These are phyloP conservation scores for Lordiphosa stackelbergi DNA, from an alignment of 1,140 invertebrate genomes.

Conservation along the genomic window DNA sequence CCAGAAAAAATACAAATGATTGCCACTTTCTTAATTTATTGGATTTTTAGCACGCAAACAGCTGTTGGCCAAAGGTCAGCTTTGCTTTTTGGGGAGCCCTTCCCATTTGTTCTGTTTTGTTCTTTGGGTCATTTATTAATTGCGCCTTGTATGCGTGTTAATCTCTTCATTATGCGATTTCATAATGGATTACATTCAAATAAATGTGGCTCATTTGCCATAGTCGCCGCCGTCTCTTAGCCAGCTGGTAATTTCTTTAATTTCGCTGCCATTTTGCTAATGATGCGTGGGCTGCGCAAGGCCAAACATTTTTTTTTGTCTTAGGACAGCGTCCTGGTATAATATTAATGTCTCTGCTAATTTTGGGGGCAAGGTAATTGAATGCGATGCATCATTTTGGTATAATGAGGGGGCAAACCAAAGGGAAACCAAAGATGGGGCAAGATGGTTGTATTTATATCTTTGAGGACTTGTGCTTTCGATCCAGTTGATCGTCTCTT, in stretches of 20 bases:
- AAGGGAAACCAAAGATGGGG: no score
- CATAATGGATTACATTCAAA: constrained; percentile 75
- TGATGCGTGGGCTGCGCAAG: constrained; percentile 44
- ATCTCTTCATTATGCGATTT: constrained; percentile 75
- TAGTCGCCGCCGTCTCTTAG: constrained; percentile 8
- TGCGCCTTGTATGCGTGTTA: constrained; percentile 62
- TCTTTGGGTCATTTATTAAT: constrained; percentile 68
- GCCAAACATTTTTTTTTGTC: constrained; percentile 13
- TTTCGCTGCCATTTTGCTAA: constrained; percentile 67
- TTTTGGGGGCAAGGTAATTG: constrained; percentile 52
- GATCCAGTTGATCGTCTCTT: no score
- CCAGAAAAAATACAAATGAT: constrained; percentile 55
- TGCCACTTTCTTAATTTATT: constrained; percentile 64
- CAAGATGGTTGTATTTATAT: no score
- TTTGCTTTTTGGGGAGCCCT: not conserved
- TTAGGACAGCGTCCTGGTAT: constrained; percentile 28
- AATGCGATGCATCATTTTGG: constrained; percentile 55
- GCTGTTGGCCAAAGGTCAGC: constrained; percentile 10
- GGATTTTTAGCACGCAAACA: constrained; percentile 57
- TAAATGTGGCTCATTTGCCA: constrained; percentile 67
- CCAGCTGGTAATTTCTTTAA: constrained; percentile 64
- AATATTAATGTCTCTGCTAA: constrained; percentile 61
- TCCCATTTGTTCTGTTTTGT: constrained; percentile 1
- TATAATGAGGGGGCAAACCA: no score
- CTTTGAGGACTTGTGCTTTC: no score